phyloP scores from a whole-genome alignment of 2,797 vertebrate genomes.

The Poeciliopsis presidionis region DNA sequence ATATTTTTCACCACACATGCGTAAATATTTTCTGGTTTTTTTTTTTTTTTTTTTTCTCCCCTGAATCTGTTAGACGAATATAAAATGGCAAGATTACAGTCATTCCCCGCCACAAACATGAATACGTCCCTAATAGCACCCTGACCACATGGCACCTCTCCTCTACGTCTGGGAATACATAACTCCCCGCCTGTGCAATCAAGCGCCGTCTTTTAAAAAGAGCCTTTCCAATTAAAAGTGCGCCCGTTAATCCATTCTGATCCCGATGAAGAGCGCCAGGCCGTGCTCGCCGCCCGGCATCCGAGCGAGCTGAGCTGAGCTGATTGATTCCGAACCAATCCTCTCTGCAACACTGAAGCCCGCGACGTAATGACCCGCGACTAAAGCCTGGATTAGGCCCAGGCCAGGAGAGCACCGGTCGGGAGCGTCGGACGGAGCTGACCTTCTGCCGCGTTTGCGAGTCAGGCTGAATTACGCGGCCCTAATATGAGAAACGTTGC shows the following conservation, averaged over 20 bases:
- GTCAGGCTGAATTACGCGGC: slow-evolving; percentile 38
- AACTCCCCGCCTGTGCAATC: slow-evolving; percentile 59
- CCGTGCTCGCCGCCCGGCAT: slow-evolving; percentile 78
- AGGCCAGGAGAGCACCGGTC: slow-evolving; percentile 35
- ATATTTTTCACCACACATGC: slow-evolving; percentile 2
- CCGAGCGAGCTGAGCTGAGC: slow-evolving; percentile 73
- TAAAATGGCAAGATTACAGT: neutral
- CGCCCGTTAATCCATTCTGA: slow-evolving; percentile 88
- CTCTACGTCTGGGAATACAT: slow-evolving; percentile 54
- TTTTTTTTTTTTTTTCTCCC: too few relatives aligned
- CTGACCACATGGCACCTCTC: slow-evolving; percentile 29
- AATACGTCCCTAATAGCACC: slow-evolving; percentile 37
- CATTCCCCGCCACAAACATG: slow-evolving; percentile 16
- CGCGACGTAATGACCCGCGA: slow-evolving; percentile 70
- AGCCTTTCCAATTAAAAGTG: slow-evolving; percentile 81
- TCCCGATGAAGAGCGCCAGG: slow-evolving; percentile 82
- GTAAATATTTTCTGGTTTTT: neutral
- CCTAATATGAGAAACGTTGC: slow-evolving; percentile 25
- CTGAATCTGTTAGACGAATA: neutral
- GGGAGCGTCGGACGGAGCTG: slow-evolving; percentile 40
- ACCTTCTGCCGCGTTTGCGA: slow-evolving; percentile 58
- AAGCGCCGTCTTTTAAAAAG: slow-evolving; percentile 55
- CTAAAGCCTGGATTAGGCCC: slow-evolving; percentile 70
- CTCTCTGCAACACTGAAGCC: slow-evolving; percentile 72
- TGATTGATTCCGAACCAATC: slow-evolving; percentile 86